Evolutionary conservation across 2,797 vertebrate species (phyloP).

Genomic region (Artibeus jamaicensis): DNA sequence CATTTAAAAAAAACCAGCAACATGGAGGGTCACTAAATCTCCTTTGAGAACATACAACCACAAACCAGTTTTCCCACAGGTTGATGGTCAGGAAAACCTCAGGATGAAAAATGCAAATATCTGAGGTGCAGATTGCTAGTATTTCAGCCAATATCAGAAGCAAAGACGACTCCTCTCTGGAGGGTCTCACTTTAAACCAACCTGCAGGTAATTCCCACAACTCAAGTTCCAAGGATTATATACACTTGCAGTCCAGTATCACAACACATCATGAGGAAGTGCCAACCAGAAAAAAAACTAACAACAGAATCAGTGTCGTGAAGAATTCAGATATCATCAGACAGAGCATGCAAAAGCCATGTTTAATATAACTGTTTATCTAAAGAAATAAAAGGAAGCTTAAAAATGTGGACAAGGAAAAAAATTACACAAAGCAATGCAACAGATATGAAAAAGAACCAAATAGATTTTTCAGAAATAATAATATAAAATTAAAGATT

Average conservation of each 20-base stretch:
- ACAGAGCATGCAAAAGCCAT: neutral
- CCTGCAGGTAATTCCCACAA: neutral
- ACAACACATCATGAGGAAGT: neutral
- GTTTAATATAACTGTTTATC: neutral
- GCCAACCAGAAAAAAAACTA: neutral
- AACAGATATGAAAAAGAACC: neutral
- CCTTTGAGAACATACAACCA: neutral
- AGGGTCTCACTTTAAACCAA: neutral
- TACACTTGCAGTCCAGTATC: neutral
- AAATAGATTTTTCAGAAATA: neutral
- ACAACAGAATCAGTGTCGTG: neutral
- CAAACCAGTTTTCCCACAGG: neutral
- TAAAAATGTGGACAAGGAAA: neutral
- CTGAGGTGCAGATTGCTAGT: neutral
- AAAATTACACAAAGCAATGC: neutral
- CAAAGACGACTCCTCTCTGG: neutral
- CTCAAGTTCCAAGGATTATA: neutral
- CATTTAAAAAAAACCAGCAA: neutral
- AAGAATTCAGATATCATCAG: neutral
- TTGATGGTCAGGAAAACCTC: neutral
- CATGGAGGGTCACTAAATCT: neutral
- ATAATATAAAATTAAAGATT: neutral
- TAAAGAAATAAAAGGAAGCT: neutral
- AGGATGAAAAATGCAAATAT: conserved; percentile 1
- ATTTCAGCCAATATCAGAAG: neutral